Base-by-base conservation (phyloP, 92 coral and sea anemone genomes). In the Porites cylindrica region DNA sequence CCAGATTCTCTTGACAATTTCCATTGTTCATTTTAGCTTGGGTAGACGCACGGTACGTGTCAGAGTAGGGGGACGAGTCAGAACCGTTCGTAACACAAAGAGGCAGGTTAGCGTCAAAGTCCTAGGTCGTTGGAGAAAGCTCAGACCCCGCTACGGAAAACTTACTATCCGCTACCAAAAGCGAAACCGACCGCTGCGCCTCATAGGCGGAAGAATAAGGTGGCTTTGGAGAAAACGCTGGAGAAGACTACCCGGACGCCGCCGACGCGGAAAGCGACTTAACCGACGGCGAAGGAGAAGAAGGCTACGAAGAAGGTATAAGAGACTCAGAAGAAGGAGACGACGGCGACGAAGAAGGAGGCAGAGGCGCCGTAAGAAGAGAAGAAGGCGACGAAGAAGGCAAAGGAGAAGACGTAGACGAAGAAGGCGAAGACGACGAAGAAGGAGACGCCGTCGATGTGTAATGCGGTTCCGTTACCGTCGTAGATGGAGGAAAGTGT, bases 391-490 rank as follows among this genome's bases (percentile, higher is more conserved):
- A 66, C 66, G 82, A 75, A 81, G 77, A 29, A 70, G 70, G 60
- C 58, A 78, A 51, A 64, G 73, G 32, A 75, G 88, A 8, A 74
- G 88, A 38, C 62, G 81, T 47, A 18, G 81, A 19, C 64, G 86
- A 32, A 70, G 77, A 20, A 66, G 85, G 52, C 51, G 82, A 24
- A 52, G 76, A 26, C 75, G 85, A 24, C 56, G 85, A 29, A 58
- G 89, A 66, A 66, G 89, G 18, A 70, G 69, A 38, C 78, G 86
- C 14, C 86, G 78, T 13, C 86, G 77, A n/a, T 70, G 69, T 54
- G 86, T 82, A 23, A 82, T 82, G 86, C 29, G 66, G 19, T 82
- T 82, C 86, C 76, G 76, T 10, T 70, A 82, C 29, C 2, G 70
- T 5, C 24, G 43, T 12, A 59, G 14, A 29, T 58, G 56, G 86